Base-by-base conservation (phyloP, 2,888 invertebrate genomes). In the Nephrotoma flavescens region DNA sequence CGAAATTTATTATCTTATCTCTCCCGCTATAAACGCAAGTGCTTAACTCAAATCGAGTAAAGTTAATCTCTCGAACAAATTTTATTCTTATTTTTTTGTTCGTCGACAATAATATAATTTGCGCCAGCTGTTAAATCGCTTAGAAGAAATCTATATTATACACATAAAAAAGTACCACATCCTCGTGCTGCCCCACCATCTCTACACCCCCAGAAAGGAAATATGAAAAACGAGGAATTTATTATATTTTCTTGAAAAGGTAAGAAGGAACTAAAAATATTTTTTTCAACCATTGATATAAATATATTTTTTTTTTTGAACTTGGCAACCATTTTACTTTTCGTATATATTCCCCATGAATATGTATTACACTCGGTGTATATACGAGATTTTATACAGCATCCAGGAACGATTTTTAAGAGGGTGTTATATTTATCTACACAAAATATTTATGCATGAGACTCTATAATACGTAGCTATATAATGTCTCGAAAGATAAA, bases 31-130 rank as follows among this genome's bases (percentile, higher is more conserved):
- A 31, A 31, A 31, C 31, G 2, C 31, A 5, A 57, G 71, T 71
- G 11, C 19, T 71, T 71, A 71, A 71, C 71, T 71, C 12, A 71
- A 71, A 19, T 71, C 12, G 71, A 71, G 31, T 71, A 71, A 31
- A 71, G 15, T 71, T 71, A 71, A 31, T 71, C 71, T 71, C 71
- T 71, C 11, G 31, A 71, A 71, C 71, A 31, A 71, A 71, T 71
- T 71, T 9, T 31, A 31, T 31, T 31, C 31, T 15, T 86, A 84
- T 45, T 41, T 83, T 19, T 87, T 86, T 86, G 45, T 12, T 42
- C 86, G 41, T 71, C 71, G 71, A 71, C 71, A 86, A 83, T 57
- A n/a, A 57, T 86, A 86, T 84, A 84, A 84, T 84, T 84, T 15
- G 71, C 41, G 83, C 42, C 83, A 71, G 71, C 57, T 86, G 57